Conservation (phyloP, 1,140 invertebrate species). For the Diuraphis noxia region DNA sequence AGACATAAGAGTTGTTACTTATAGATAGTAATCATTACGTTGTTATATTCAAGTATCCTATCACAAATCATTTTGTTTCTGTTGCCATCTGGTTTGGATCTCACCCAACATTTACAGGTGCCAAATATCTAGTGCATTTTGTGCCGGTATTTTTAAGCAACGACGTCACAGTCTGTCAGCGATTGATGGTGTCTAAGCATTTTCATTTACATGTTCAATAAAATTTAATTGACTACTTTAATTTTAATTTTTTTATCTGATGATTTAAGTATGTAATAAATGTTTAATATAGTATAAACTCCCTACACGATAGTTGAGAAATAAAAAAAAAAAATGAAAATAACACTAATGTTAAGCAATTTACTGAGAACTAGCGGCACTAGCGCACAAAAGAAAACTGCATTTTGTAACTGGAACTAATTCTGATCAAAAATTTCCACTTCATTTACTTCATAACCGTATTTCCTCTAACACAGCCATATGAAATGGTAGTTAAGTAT, state of each 20-base stretch:
- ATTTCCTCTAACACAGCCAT: constrained; percentile 39
- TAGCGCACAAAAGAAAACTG: constrained; percentile 25
- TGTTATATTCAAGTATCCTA: constrained; percentile 42
- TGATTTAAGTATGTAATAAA: neutral
- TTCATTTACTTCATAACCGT: constrained; percentile 41
- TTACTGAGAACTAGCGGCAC: neutral
- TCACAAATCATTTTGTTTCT: constrained; percentile 37
- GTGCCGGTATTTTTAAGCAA: constrained; percentile 51
- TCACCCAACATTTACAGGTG: constrained; percentile 8
- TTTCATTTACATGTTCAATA: constrained; percentile 32
- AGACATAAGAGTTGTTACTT: neutral
- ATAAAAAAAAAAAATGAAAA: neutral
- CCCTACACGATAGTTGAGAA: neutral
- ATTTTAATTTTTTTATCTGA: neutral
- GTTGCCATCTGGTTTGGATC: constrained; percentile 10
- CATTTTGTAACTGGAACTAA: constrained; percentile 51
- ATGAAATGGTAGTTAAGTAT: constrained; percentile 42
- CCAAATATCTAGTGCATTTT: constrained; percentile 50
- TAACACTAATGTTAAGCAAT: neutral
- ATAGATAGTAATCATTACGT: neutral
- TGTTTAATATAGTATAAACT: neutral
- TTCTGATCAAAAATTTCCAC: constrained; percentile 29
- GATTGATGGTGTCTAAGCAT: constrained; percentile 19
- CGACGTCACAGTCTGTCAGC: constrained; percentile 43
- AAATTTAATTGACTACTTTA: constrained; percentile 19